Conservation (phyloP, 23 tunicate species). For the Trididemnum clinides region DNA sequence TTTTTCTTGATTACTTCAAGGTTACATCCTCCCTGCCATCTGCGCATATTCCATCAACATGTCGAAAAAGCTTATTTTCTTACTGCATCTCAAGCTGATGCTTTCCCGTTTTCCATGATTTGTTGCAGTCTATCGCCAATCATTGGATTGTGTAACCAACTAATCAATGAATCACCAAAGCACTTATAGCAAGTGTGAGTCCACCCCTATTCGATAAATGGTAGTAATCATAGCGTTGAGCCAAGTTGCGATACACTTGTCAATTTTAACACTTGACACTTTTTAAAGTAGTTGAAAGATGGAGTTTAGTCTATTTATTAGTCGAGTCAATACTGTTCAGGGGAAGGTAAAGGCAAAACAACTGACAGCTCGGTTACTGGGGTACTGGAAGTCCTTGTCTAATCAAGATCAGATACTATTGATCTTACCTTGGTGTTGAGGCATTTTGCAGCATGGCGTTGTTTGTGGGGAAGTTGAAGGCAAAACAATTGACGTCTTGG, state of each 20-base stretch:
- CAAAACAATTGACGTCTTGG: background rate
- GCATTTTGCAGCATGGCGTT: background rate
- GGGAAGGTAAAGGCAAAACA: too few species aligned
- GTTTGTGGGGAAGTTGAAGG: background rate
- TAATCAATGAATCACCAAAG: too few species aligned
- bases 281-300: background rate
- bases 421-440: too few species aligned
- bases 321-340: background rate
- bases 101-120: background rate
- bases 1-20: background rate
- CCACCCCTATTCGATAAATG: too few species aligned
- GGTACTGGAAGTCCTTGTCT: too few species aligned
- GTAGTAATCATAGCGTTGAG: background rate
- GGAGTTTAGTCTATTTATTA: background rate
- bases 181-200: too few species aligned
- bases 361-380: too few species aligned
- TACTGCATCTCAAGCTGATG: background rate
- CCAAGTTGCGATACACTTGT: background rate
- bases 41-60: too few species aligned
- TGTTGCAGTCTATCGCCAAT: too few species aligned
- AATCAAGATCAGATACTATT: too few species aligned
- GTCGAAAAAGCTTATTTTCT: background rate
- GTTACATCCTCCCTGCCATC: constrained; percentile 33
- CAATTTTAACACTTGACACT: background rate
- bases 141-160: too few species aligned